These are phyloP conservation scores for Junonia oenone DNA, from an alignment of 2,888 invertebrate genomes.

Conservation along the genomic window DNA sequence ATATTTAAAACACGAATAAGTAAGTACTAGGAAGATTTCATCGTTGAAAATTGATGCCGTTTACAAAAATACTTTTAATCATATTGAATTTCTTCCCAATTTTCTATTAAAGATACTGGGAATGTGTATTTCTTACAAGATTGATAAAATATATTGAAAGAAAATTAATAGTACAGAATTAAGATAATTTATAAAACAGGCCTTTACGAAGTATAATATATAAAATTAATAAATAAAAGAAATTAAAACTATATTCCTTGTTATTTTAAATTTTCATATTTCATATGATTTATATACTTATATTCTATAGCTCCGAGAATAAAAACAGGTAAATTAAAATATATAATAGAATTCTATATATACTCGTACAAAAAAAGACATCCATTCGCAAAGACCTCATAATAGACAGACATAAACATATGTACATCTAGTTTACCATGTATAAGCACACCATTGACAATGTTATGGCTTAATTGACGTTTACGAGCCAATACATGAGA, in stretches of 20 bases:
- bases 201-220: background rate
- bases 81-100: background rate
- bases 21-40: background rate
- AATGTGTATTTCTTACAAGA: background rate
- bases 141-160: background rate
- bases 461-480: slow-evolving; percentile 19
- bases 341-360: too few species aligned
- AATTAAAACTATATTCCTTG: background rate
- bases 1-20: background rate
- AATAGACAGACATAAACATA: background rate
- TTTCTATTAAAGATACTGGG: too few species aligned
- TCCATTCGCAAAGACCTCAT: background rate
- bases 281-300: too few species aligned
- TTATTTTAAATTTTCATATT: too few species aligned
- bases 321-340: too few species aligned
- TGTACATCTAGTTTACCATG: slow-evolving; percentile 10
- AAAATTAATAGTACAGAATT: too few species aligned
- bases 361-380: too few species aligned
- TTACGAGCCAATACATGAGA: slow-evolving; percentile 7
- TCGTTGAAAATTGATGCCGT: background rate
- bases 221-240: background rate
- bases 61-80: background rate
- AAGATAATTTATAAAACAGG: background rate
- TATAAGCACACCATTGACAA: slow-evolving; percentile 15
- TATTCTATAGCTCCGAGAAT: too few species aligned